phyloP scores from a whole-genome alignment of 2,888 invertebrate species.

The Acleris emargana region DNA sequence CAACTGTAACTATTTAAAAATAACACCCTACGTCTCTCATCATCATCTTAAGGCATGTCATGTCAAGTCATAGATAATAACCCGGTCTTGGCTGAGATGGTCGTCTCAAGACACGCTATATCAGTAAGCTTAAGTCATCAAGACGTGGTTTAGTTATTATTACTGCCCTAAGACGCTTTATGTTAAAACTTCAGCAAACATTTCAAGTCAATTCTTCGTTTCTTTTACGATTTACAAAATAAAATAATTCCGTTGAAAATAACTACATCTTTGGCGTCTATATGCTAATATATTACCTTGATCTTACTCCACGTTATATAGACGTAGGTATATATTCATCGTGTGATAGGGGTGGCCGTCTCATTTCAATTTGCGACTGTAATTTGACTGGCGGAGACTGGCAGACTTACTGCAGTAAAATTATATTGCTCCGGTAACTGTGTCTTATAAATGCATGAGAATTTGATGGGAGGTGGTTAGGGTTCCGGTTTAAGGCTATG shows the following conservation, averaged over 20 bases:
- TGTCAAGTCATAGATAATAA: too few relatives aligned
- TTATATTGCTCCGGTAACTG: conserved; percentile 23
- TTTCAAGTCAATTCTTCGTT: too few relatives aligned
- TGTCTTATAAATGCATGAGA: conserved; percentile 34
- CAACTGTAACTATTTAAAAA: too few relatives aligned
- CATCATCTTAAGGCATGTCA: too few relatives aligned
- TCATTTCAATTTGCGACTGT: conserved; percentile 28
- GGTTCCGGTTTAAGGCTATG: conserved; percentile 2
- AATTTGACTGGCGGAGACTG: conserved; percentile 34
- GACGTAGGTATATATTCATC: conserved; percentile 14
- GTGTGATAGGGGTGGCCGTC: conserved; percentile 2
- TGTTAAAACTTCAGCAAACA: too few relatives aligned
- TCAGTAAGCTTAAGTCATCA: too few relatives aligned
- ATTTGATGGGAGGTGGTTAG: conserved; percentile 25
- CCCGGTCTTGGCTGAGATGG: too few relatives aligned
- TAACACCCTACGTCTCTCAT: too few relatives aligned
- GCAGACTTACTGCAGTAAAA: conserved; percentile 27
- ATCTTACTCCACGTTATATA: conserved; percentile 7
- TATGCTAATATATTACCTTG: conserved; percentile 16
- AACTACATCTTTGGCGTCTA: conserved; percentile 1
- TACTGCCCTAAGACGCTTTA: too few relatives aligned
- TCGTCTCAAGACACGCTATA: too few relatives aligned
- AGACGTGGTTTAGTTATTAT: too few relatives aligned
- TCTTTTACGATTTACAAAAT: background rate
- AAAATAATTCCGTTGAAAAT: background rate